Base-by-base conservation (phyloP, 1,140 invertebrate genomes). In the Galleria mellonella region DNA sequence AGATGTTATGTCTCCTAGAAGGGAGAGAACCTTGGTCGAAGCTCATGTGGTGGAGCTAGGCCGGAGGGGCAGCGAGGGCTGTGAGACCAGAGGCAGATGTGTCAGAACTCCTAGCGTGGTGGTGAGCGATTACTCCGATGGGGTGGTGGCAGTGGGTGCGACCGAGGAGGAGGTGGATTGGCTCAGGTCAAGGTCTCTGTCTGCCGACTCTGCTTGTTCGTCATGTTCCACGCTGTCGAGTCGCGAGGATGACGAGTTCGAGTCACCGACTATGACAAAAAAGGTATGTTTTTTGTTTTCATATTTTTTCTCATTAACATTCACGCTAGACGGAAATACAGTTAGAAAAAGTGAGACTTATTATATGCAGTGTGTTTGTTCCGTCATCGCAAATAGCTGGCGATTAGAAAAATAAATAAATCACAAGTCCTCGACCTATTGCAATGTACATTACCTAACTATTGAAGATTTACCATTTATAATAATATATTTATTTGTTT, bases 51-150 rank as follows among this genome's bases (percentile, higher is more conserved):
- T 84, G 13, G 82, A 85, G 32, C 47, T 81, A 37, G 79, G 76
- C 1, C 58, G 82, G 45, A 54, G 77, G 38, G 72, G 78, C 17
- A 86, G 81, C 60, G 81, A 84, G 45, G 83, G 79, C 9, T 72
- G 72, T 45, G 82, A 83, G 51, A 74, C 65, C 1, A 63, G 75
- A 9, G 85, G 86, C 2, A 86, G 92, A 0, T 92, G 89, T 58
- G 92, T 92, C 65, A 74, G 93, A 23, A 94, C 93, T 0, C 93
- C 94, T 0, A 94, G 92, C 11, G 93, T 95, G 10, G 93, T 95
- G 2, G 92, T 95, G 1, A 94, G 93, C 56, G 94, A 95, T 72
- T 94, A 94, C 63, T 94, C 92, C 0, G 93, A 94, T 64, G 93
- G 93, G 51, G 85, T 90, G 11, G 85, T 90, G 10, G 87, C 88